Evolutionary conservation across 2,113 vertebrate species (phyloP), one percentile per base, ranked within the genome.

Genomic region (Silurus glanis): DNA sequence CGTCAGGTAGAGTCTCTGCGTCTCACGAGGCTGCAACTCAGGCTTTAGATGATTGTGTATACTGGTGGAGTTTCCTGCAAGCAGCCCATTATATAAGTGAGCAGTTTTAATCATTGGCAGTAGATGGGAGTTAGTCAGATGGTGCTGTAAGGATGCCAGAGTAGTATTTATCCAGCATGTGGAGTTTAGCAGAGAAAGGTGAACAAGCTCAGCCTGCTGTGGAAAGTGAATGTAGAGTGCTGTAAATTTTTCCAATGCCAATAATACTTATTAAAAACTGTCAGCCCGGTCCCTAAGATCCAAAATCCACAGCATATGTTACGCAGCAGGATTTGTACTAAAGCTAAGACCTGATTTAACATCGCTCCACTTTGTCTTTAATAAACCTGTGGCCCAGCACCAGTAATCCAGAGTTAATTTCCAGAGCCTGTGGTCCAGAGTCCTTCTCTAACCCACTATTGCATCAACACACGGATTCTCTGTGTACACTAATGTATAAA

Each of bases 41-140:
- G 3, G 37, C 37, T 37, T 37, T 37, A 37, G 37, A 37, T 37
- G 37, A 37, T 37, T 37, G 37, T 37, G 37, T 37, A 37, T 37
- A 37, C 37, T 37, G 37, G 37, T 37, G 37, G 37, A 37, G 37
- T 37, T 47, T n/a, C 21, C 51, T 49, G 72, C 76, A 37, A 25
- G 8, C 45, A 58, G 66, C 19, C n/a, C 0, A 14, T 8, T 59
- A 83, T 19, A 83, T 72, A 16, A 58, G 25, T 83, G 51, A 72
- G 67, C 66, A 58, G 58, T 64, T 51, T 10, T 64, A 13, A 45
- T 85, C 37, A 64, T 79, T 25, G 66, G 78, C 84, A 45, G 76
- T 69, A 79, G 49, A 79, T 67, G 47, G 49, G 75, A 79, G 74
- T 25, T 79, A 25, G 49, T 78, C 72, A 85, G 78, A 61, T 85